Conservation (phyloP, 2,797 vertebrate species). For the Clamator glandarius region DNA sequence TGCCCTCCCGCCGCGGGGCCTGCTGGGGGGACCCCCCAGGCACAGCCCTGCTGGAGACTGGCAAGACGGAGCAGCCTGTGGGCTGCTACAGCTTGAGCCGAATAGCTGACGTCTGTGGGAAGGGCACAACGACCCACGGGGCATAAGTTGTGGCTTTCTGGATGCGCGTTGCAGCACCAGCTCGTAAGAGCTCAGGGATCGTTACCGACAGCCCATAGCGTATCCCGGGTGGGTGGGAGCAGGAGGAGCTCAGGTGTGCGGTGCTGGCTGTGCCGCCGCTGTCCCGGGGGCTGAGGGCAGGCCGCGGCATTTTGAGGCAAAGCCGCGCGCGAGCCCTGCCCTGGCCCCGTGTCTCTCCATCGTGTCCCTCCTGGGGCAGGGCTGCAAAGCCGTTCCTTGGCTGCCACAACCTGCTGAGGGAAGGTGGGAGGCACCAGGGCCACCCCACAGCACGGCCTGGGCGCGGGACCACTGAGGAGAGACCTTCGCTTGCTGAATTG, state of each 20-base stretch:
- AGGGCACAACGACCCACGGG: not conserved
- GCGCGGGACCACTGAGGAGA: fast-evolving
- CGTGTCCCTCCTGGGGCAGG: not conserved
- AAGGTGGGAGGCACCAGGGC: not conserved
- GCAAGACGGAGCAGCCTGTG: fast-evolving
- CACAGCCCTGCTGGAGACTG: fast-evolving
- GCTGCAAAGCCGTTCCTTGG: not conserved
- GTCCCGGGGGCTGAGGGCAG: not conserved
- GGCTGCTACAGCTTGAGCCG: not conserved
- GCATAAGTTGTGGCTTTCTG: not conserved
- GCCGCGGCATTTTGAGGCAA: not conserved
- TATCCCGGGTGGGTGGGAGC: not conserved
- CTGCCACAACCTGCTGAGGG: not conserved
- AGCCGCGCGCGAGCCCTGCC: not conserved
- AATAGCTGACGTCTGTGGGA: not conserved
- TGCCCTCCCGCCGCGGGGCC: fast-evolving
- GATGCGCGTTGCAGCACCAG: not conserved
- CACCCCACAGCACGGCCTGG: fast-evolving
- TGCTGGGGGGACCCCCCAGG: fast-evolving
- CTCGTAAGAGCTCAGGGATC: too few relatives aligned
- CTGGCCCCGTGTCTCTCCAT: not conserved
- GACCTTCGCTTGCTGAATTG: fast-evolving
- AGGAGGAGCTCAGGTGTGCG: fast-evolving
- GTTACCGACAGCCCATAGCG: too few relatives aligned
- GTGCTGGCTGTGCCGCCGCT: too few relatives aligned